phyloP scores from a whole-genome alignment of 2,113 vertebrate genomes.

The Aythya baeri region DNA sequence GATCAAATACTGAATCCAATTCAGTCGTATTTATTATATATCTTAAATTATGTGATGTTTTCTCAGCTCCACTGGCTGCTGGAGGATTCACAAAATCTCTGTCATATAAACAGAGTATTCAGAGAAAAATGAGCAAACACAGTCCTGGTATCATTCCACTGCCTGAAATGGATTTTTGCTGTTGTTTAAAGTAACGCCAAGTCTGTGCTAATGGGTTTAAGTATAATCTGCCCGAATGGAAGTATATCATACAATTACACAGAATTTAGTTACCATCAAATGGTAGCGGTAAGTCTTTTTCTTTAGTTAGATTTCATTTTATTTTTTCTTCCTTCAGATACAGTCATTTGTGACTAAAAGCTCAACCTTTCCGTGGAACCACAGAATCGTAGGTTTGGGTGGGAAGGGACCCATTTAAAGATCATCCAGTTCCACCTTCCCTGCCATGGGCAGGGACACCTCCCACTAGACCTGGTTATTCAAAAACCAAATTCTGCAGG shows the following conservation, averaged over 20 bases:
- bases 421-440: neutral
- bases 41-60: neutral
- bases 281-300: neutral
- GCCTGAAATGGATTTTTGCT: neutral
- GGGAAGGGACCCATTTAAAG: neutral
- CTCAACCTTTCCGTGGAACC: neutral
- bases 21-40: neutral
- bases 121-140: neutral
- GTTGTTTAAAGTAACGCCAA: neutral
- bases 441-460: neutral
- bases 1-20: neutral
- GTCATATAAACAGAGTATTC: neutral
- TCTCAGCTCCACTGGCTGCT: neutral
- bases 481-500: fast-evolving
- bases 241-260: neutral
- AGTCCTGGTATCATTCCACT: neutral
- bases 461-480: neutral
- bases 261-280: neutral
- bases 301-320: neutral
- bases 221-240: neutral
- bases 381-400: neutral
- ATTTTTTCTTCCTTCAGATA: neutral
- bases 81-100: neutral
- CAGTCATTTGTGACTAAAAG: constrained; percentile 3
- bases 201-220: neutral